Percentiles rank a stretch among this genome's conserved stretches.
Evolutionary conservation across 2,113 vertebrate genomes (phyloP).

Genomic region (Ictalurus furcatus): DNA sequence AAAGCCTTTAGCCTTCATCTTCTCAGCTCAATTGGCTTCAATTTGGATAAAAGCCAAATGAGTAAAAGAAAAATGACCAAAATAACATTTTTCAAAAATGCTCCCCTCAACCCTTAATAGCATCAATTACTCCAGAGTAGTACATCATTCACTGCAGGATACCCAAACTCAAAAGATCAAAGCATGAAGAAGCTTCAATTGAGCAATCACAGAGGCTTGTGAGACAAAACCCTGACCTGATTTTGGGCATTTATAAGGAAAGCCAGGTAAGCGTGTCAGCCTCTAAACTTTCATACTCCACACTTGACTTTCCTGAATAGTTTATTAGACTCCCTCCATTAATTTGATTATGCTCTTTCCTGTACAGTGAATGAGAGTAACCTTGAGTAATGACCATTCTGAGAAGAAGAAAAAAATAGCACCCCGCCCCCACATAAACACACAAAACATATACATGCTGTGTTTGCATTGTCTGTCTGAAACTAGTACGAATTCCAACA

Average conservation of each 20-base stretch:
- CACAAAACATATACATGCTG: neutral
- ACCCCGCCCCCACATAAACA: neutral
- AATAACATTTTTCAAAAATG: neutral
- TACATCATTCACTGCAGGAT: neutral
- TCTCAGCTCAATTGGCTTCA: neutral
- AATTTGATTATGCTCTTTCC: neutral
- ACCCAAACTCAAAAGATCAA: neutral
- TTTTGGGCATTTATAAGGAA: neutral
- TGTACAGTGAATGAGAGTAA: neutral
- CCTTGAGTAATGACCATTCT: neutral
- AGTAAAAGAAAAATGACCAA: neutral
- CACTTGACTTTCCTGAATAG: neutral
- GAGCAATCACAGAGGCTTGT: slow-evolving; percentile 2
- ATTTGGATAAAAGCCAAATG: neutral
- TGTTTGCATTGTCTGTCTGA: neutral
- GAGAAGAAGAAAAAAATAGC: neutral
- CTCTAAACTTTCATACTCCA: neutral
- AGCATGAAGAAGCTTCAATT: neutral
- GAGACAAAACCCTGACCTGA: neutral
- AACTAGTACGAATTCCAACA: neutral
- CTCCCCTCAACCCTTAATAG: neutral
- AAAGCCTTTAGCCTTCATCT: neutral
- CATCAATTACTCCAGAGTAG: neutral
- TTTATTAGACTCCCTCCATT: neutral
- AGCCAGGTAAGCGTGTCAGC: neutral